These are phyloP conservation scores for Chiloscyllium punctatum DNA, from an alignment of 2,797 vertebrate genomes.

Conservation along the genomic window DNA sequence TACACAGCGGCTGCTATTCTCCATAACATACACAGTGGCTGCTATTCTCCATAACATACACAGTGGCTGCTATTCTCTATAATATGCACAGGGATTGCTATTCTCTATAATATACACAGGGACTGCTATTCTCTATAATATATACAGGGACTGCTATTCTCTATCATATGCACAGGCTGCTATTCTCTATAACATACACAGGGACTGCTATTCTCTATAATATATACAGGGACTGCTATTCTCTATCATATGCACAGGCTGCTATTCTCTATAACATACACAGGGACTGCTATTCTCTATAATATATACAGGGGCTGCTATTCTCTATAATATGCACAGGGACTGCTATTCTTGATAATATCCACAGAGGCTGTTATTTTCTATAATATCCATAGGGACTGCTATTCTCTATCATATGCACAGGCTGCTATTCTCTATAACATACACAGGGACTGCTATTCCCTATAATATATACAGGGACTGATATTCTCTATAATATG, in stretches of 20 bases:
- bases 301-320: not conserved
- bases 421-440: not conserved
- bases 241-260: too few relatives aligned
- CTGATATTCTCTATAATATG: too few relatives aligned
- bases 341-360: not conserved
- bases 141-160: not conserved
- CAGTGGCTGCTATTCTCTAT: not conserved
- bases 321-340: too few relatives aligned
- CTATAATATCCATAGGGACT: not conserved
- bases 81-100: not conserved
- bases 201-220: not conserved
- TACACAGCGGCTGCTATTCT: not conserved
- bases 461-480: too few relatives aligned
- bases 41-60: not conserved
- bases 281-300: not conserved
- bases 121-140: not conserved
- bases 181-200: too few relatives aligned
- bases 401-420: too few relatives aligned
- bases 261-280: not conserved
- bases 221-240: not conserved
- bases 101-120: not conserved
- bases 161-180: not conserved
- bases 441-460: not conserved
- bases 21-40: not conserved
- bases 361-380: not conserved